Conservation (phyloP, 1,140 invertebrate species). For the Planococcus citri region DNA sequence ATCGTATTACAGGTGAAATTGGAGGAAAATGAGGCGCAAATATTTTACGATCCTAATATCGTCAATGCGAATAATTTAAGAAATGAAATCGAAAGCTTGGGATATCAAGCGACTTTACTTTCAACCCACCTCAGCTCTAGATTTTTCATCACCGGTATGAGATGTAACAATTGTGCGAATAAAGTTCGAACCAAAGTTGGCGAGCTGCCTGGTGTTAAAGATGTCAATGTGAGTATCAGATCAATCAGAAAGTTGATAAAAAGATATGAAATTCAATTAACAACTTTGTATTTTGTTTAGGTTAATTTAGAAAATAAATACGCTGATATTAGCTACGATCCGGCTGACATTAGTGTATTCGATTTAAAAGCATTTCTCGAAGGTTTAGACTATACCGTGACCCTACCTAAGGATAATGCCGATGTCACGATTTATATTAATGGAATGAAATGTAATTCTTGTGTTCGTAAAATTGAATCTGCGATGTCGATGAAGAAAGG, state of each 20-base stretch:
- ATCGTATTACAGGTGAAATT: too few species aligned
- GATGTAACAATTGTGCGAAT: neutral
- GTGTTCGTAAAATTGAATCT: constrained; percentile 41
- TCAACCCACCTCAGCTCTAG: neutral
- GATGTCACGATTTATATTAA: constrained; percentile 38
- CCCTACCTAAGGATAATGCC: neutral
- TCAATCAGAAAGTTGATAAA: neutral
- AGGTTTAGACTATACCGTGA: constrained; percentile 61
- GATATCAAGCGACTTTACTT: neutral
- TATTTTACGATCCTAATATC: constrained; percentile 10
- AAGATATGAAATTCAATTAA: neutral
- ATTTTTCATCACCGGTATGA: constrained; percentile 8
- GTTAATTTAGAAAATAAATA: constrained; percentile 48
- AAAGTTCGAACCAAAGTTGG: neutral
- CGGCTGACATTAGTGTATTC: constrained; percentile 38
- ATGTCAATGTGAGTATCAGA: neutral
- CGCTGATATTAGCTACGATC: constrained; percentile 54
- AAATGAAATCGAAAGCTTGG: neutral
- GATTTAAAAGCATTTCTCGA: constrained; percentile 52
- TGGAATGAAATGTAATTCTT: constrained; percentile 75
- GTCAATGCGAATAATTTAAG: neutral
- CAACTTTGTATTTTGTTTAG: constrained; percentile 30
- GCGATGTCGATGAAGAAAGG: constrained; percentile 21
- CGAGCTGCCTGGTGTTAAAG: neutral
- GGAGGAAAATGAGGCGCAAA: neutral